These are phyloP conservation scores for Uropsilus gracilis DNA, from an alignment of 2,113 vertebrate species.

Conservation along the genomic window DNA sequence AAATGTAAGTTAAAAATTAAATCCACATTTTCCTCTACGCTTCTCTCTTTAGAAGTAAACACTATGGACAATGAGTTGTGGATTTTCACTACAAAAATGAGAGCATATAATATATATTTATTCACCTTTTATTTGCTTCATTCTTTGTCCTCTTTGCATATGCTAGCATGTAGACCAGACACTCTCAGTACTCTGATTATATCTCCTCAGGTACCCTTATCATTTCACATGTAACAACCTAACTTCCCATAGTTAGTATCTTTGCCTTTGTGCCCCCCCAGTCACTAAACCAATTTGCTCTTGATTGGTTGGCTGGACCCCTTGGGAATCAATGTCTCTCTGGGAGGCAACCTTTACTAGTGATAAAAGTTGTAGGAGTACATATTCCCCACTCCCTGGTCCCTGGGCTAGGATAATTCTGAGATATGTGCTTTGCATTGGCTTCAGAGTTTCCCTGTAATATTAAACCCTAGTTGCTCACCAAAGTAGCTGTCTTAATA, in stretches of 20 bases:
- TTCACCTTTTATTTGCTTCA: no score
- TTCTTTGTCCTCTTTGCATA: no score
- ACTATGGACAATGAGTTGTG: background rate
- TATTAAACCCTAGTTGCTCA: background rate
- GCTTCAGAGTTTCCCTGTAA: background rate
- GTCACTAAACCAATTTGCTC: background rate
- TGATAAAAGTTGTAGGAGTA: background rate
- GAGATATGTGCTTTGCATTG: background rate
- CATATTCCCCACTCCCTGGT: background rate
- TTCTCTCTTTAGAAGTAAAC: background rate
- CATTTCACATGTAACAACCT: background rate
- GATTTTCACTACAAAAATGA: background rate
- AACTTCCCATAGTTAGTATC: background rate
- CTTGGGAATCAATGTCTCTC: background rate
- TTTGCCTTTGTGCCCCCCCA: background rate
- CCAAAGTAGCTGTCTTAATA: background rate
- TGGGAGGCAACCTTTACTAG: background rate
- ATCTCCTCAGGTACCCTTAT: background rate
- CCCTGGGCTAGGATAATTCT: background rate
- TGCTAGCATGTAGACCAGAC: no score
- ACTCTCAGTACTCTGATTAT: no score
- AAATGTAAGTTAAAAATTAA: conserved; percentile 11
- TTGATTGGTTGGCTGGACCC: background rate
- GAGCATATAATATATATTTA: no score
- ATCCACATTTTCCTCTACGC: background rate